Conservation (phyloP, 2,113 vertebrate species). For the Lucifuga dentata region DNA sequence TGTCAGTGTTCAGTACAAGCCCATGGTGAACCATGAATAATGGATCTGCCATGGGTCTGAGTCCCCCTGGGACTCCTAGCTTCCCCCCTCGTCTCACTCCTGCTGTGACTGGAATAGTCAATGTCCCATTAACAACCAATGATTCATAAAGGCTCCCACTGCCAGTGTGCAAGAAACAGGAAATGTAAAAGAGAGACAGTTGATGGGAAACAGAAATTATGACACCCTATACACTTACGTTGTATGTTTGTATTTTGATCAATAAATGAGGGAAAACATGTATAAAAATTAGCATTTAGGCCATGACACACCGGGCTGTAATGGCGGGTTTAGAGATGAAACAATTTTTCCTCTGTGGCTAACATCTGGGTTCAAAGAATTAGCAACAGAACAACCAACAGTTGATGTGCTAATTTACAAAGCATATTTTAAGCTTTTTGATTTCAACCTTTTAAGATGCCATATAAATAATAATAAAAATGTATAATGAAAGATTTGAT, state of each 20-base stretch:
- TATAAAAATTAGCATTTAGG: not conserved
- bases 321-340: conserved; percentile 8
- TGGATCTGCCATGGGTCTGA: conserved; percentile 77
- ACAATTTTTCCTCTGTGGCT: not conserved
- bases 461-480: conserved; percentile 24
- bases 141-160: conserved; percentile 76
- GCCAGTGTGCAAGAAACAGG: conserved; percentile 57
- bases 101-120: conserved; percentile 82
- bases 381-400: conserved; percentile 28
- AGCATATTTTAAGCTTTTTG: conserved; percentile 30
- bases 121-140: conserved; percentile 84
- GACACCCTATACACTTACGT: not conserved
- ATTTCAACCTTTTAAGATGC: conserved; percentile 36
- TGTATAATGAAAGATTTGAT: conserved; percentile 34
- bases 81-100: conserved; percentile 64
- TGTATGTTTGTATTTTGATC: conserved; percentile 7
- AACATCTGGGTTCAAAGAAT: conserved; percentile 52
- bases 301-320: conserved; percentile 1
- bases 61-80: conserved; percentile 75
- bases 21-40: conserved; percentile 85
- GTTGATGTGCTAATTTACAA: conserved; percentile 39
- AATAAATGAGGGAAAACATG: not conserved
- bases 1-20: conserved; percentile 82
- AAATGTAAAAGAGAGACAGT: conserved; percentile 60
- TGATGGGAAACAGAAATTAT: conserved; percentile 7